Conservation (phyloP, 2,113 vertebrate species). For the Aptenodytes forsteri region DNA sequence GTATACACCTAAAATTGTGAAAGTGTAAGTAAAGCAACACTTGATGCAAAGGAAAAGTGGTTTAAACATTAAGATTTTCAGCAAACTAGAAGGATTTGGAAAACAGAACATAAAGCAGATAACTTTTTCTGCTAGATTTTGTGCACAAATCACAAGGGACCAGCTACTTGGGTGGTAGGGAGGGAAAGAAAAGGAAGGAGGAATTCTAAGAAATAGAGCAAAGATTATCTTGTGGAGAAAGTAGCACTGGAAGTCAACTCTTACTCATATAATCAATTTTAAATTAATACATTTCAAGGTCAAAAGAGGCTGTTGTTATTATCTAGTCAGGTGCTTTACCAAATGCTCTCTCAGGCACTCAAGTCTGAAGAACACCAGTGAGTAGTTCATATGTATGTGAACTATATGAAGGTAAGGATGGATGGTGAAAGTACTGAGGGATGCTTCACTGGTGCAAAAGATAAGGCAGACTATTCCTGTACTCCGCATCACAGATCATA, state of each 20-base stretch:
- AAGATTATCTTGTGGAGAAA: not conserved
- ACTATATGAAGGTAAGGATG: not conserved
- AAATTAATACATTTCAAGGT: not conserved
- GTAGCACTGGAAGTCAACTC: not conserved
- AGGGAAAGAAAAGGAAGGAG: not conserved
- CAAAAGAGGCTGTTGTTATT: not conserved
- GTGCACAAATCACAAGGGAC: not conserved
- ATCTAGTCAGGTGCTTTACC: not conserved
- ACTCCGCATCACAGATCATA: not conserved
- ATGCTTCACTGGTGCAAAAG: not conserved
- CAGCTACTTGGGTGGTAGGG: not conserved
- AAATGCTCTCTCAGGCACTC: not conserved
- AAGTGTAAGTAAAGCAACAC: constrained; percentile 84
- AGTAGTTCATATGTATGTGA: not conserved
- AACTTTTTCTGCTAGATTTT: not conserved
- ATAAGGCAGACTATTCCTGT: not conserved
- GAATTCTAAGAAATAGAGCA: not conserved
- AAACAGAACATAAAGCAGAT: not conserved
- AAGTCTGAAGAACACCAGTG: not conserved
- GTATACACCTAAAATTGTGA: constrained; percentile 90
- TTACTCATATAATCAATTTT: not conserved
- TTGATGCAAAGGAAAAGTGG: not conserved
- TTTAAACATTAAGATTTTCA: not conserved
- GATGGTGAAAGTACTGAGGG: not conserved
- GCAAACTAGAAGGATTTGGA: not conserved